phyloP scores from a whole-genome alignment of 2,797 vertebrate genomes.

The Erithacus rubecula region DNA sequence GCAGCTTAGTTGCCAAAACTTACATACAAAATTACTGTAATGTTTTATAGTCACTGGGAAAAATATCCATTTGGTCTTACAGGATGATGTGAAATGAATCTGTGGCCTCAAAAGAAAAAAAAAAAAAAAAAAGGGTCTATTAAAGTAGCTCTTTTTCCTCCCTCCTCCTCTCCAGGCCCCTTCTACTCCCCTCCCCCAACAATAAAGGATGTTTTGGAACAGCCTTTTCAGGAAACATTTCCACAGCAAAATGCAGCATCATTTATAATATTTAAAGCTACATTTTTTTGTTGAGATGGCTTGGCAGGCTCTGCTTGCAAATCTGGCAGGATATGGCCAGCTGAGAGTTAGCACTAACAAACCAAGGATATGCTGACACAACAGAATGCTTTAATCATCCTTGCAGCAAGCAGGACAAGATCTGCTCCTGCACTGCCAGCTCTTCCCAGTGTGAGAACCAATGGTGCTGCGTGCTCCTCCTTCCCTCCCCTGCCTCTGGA shows the following conservation, averaged over 20 bases:
- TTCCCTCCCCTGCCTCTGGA: constrained; percentile 77
- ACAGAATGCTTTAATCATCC: constrained; percentile 86
- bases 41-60: constrained; percentile 56
- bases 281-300: constrained; percentile 76
- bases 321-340: constrained; percentile 86
- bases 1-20: constrained; percentile 39
- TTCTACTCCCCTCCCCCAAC: constrained; percentile 54
- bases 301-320: constrained; percentile 81
- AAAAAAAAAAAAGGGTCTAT: constrained; percentile 12
- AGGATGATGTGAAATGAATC: constrained; percentile 58
- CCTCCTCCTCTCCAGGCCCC: constrained; percentile 62
- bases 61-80: constrained; percentile 23
- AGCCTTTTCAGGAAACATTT: constrained; percentile 68
- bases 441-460: constrained; percentile 76
- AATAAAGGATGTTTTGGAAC: constrained; percentile 71
- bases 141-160: constrained; percentile 56
- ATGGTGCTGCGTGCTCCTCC: constrained; percentile 65
- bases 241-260: constrained; percentile 71
- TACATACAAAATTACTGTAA: constrained; percentile 43
- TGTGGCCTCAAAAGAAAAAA: constrained; percentile 45
- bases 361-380: constrained; percentile 88
- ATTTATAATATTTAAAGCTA: constrained; percentile 76
- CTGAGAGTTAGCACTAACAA: constrained; percentile 84
- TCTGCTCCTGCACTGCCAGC: constrained; percentile 73
- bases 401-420: constrained; percentile 72